Conservation (phyloP, 2,888 invertebrate genomes). For the Entomobrya proxima region DNA sequence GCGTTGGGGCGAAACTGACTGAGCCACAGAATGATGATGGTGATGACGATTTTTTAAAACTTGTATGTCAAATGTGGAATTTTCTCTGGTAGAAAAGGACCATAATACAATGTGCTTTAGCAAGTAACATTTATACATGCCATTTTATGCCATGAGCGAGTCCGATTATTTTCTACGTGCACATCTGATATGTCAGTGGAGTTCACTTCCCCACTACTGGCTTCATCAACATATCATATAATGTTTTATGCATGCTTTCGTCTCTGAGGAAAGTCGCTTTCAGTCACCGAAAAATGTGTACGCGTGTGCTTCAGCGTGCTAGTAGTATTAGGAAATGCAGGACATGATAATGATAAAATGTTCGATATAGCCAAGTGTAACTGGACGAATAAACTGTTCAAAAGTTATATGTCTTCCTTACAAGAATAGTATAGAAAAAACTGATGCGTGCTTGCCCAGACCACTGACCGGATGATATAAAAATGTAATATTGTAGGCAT, state of each 20-base stretch:
- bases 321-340: neutral
- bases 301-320: neutral
- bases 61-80: conserved; percentile 1
- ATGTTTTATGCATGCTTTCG: conserved; percentile 31
- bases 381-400: too few species aligned
- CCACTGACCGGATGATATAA: conserved; percentile 19
- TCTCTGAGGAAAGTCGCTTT: neutral
- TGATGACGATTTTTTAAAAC: conserved; percentile 13
- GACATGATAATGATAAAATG: conserved; percentile 20
- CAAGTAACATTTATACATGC: neutral
- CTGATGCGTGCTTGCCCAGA: neutral
- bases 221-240: neutral
- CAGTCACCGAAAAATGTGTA: neutral
- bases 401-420: too few species aligned
- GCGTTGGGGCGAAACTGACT: conserved; percentile 9
- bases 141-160: neutral
- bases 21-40: conserved; percentile 1
- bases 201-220: neutral
- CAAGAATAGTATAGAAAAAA: neutral
- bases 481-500: too few species aligned
- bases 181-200: conserved; percentile 29
- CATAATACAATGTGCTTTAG: neutral
- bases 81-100: neutral
- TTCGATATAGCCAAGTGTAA: too few species aligned
- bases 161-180: conserved; percentile 6